phyloP scores from a whole-genome alignment of 2,113 vertebrate species.

The Rhipidura dahli region DNA sequence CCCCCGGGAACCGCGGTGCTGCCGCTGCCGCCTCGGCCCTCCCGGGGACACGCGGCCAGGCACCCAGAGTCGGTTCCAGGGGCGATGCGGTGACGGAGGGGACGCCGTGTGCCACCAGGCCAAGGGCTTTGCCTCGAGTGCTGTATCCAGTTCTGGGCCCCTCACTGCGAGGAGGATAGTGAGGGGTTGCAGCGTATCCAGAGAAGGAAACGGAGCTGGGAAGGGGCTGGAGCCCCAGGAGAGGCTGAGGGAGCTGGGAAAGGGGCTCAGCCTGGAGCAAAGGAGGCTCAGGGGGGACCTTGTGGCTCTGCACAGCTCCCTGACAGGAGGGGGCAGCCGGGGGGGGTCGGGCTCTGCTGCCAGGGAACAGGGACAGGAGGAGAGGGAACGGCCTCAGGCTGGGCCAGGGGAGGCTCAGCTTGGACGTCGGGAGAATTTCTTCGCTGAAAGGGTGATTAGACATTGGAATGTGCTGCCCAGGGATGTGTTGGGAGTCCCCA shows the following conservation, averaged over 20 bases:
- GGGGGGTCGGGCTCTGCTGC: not conserved
- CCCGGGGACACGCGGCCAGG: not conserved
- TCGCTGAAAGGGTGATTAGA: no score
- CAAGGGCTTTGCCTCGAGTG: not conserved
- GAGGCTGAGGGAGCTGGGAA: not conserved
- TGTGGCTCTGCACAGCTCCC: not conserved
- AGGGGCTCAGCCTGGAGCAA: not conserved
- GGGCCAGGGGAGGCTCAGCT: rapidly evolving
- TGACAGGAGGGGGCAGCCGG: not conserved
- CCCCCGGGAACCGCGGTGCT: rapidly evolving
- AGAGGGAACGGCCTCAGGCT: not conserved
- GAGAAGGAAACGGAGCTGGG: not conserved
- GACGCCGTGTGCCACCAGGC: not conserved
- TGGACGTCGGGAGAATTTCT: not conserved
- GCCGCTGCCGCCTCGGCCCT: no score
- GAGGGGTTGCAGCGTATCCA: not conserved
- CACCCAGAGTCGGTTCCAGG: not conserved
- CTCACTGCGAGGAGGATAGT: not conserved
- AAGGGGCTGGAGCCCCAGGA: not conserved
- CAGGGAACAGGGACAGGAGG: not conserved
- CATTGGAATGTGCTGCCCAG: not conserved
- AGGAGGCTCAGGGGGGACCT: not conserved
- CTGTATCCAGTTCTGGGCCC: not conserved
- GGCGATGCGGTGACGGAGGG: not conserved
- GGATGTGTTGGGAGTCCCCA: not conserved